Evolutionary conservation across 2,888 invertebrate genomes (phyloP), one percentile per base, ranked within the genome.

Genomic region (Lutraria lutraria): DNA sequence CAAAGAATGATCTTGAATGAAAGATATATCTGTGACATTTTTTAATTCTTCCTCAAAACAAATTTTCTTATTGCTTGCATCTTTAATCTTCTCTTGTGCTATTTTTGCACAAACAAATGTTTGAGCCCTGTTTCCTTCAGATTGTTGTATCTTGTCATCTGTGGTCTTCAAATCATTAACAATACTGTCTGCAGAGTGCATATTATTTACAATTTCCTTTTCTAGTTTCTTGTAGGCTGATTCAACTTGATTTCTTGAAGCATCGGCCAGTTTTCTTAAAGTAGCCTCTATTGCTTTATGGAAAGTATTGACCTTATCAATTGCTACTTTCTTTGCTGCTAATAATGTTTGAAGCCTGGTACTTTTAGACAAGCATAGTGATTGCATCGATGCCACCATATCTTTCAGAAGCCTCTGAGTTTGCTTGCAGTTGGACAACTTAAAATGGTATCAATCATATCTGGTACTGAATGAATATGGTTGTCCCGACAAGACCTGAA

Each of bases 101-200:
- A 25, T 34, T 52, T 81, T 81, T 52, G 53, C 52, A 19, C n/a
- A 81, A 10, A 81, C 81, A 25, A 81, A 81, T 8, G 4, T 19
- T 52, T 81, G 81, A 15, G 81, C 81, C 52, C 81, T 19, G 21
- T 81, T 81, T 3, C 52, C 81, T 1, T 81, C 81, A 52, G 81
- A 10, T n/a, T 16, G n/a, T 25, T 81, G 34, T 6, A 81, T 16
- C 21, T 81, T 34, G n/a, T 52, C 81, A 15, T 21, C 52, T 19
- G 43, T 53, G n/a, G n/a, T 16, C 53, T 34, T 81, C n/a, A 81
- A n/a, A n/a, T 13, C 25, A 21, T 21, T 52, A 13, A 10, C 4
- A n/a, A 52, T 52, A 0, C 53, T 12, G 12, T 81, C 81, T 43
- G 52, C 81, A 52, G 43, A 52, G 8, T 43, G 19, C 53, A 52